A percentile compares a stretch with the other conserved stretches of the same genome.
Evolutionary conservation across 2,797 vertebrate species (phyloP).

Genomic region (Eospalax fontanierii): DNA sequence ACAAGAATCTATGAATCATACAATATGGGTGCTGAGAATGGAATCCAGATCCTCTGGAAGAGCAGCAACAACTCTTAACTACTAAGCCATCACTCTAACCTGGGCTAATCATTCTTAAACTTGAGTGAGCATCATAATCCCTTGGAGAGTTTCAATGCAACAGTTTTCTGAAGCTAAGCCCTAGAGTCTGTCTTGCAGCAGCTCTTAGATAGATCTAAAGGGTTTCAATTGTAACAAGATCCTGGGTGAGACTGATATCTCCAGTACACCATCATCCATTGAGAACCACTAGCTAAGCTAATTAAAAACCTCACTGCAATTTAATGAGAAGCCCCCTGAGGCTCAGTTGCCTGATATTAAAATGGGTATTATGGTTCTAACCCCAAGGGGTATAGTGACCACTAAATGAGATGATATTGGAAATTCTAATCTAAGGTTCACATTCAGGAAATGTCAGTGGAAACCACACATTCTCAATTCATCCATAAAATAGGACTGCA

Average conservation of each 20-base stretch:
- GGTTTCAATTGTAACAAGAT: neutral
- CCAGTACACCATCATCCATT: neutral
- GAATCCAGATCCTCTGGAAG: too few species aligned
- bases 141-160: neutral
- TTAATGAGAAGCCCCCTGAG: neutral
- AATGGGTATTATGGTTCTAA: neutral
- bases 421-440: neutral
- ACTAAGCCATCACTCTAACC: too few species aligned
- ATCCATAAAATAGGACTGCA: neutral
- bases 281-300: neutral
- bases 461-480: neutral
- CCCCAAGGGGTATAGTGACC: neutral
- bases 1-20: too few species aligned
- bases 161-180: too few species aligned
- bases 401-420: neutral
- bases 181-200: neutral
- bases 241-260: neutral
- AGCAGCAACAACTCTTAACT: too few species aligned
- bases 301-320: neutral
- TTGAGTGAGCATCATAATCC: neutral
- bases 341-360: neutral
- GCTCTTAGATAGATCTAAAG: neutral
- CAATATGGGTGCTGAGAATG: too few species aligned
- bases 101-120: neutral
- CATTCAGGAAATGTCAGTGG: neutral